Evolutionary conservation across 2,113 vertebrate species (phyloP), one percentile per base, ranked within the genome.

Genomic region (Tragelaphus scriptus): DNA sequence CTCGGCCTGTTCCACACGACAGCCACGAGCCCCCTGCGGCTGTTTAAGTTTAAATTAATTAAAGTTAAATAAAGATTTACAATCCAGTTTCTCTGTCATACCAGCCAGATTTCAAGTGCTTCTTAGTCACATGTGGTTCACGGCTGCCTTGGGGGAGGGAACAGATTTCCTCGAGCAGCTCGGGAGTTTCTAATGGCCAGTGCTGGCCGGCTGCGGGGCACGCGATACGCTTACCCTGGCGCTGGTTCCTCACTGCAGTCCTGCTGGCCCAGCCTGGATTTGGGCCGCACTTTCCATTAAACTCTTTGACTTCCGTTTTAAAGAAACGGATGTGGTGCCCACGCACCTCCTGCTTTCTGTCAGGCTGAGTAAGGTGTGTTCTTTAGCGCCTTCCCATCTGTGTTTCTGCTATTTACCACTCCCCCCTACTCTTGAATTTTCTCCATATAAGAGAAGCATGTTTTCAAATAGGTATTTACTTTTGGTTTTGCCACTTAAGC

Each of bases 181-280:
- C 6, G 7, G n/a, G 14, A 47, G 17, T 23, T 94, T 40, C 10
- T 51, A 0, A 63, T 0, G 19, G 25, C 12, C 26, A 71, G n/a
- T 1, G 23, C 53, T 36, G 81, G 81, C 12, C 1, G 1, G 21
- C 81, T 1, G 0, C 8, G 23, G n/a, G 3, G 53, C n/a, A 2
- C 4, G 0, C 2, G 2, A 13, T 9, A 32, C 6, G 0, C 6
- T 55, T n/a, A 5, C 13, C 32, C 32, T 36, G 53, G 32, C 0
- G 0, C 21, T 26, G 81, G 1, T 32, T 44, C 28, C 58, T 90
- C 4, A 0, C 21, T 44, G 40, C 65, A 12, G 10, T 1, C 44
- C 17, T 19, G 7, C 3, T 5, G 30, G 55, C 3, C 19, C 49
- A 9, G 23, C 1, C 25, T 10, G 75, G 28, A 23, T 47, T 28